Evolutionary conservation across 2,113 vertebrate genomes (phyloP), one percentile per base, ranked within the genome.

Genomic region (Gadus macrocephalus): DNA sequence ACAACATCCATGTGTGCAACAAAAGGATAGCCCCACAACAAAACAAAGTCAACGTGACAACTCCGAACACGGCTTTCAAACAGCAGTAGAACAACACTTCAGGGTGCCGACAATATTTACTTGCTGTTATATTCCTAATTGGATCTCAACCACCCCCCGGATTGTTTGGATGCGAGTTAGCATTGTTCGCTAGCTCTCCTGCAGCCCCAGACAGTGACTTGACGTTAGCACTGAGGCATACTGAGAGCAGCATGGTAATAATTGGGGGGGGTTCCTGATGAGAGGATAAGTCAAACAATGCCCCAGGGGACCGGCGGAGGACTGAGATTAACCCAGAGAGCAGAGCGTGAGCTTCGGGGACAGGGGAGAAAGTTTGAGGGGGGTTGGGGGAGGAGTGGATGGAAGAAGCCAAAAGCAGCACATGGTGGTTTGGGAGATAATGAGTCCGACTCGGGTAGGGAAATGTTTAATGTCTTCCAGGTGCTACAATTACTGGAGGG

Each of bases 61-160:
- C 42, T 49, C 42, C 11, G 3, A 2, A 49, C 12, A 49, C 42
- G 1, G 42, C 42, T 49, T 9, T 9, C 8, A 49, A 66, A 27
- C 6, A 28, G 58, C 1, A 75, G 75, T 85, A 85, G 11, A 86
- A 76, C 74, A 77, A 89, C 91, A 91, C 92, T 92, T 93, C 86
- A 92, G 89, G 81, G 92, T 92, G 89, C 89, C 90, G 89, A 92
- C 93, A 77, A 92, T 89, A 92, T 93, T 93, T 90, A 92, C 86
- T 90, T 91, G 92, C 85, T 89, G 91, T 92, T 78, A 91, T 93
- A 89, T 93, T 91, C 92, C 62, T 91, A 94, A 88, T 91, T 91
- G 92, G 31, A 35, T 85, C 90, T 90, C 90, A 89, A 92, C 92
- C 92, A 83, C 78, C 82, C 81, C 72, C 85, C 42, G 42, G 92